Evolutionary conservation across 2,888 invertebrate species (phyloP).

Genomic region (Mesorhabditis spiculigera): DNA sequence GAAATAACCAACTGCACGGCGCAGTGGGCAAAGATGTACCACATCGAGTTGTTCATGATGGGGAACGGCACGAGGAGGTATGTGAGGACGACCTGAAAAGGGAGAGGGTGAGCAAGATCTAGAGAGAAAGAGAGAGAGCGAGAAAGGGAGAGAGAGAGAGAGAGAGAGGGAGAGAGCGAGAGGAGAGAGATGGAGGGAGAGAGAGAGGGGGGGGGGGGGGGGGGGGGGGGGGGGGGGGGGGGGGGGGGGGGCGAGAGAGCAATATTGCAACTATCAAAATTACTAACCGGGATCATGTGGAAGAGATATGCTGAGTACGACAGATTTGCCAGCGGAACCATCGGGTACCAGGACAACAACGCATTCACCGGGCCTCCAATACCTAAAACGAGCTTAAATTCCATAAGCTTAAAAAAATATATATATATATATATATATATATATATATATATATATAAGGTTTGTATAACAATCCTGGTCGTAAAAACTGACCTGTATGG

Average conservation of each 20-base stretch:
- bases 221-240: too few species aligned
- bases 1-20: constrained; percentile 50
- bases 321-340: constrained; percentile 56
- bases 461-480: too few species aligned
- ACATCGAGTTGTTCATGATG: constrained; percentile 44
- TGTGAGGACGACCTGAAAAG: constrained; percentile 40
- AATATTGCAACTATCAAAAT: too few species aligned
- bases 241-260: too few species aligned
- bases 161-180: too few species aligned
- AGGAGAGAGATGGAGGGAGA: too few species aligned
- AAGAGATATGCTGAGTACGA: constrained; percentile 57
- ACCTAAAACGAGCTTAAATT: constrained; percentile 11
- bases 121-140: too few species aligned
- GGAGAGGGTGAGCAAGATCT: neutral
- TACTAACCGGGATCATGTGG: constrained; percentile 57
- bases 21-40: constrained; percentile 49
- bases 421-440: too few species aligned
- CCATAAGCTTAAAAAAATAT: too few species aligned
- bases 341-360: constrained; percentile 42
- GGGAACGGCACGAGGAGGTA: constrained; percentile 56
- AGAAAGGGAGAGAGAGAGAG: too few species aligned
- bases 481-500: constrained; percentile 40
- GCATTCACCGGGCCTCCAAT: constrained; percentile 55
- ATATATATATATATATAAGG: too few species aligned
- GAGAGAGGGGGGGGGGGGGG: too few species aligned